These are phyloP conservation scores for Alentia gelatinosa DNA, from an alignment of 2,888 invertebrate species.

Conservation along the genomic window DNA sequence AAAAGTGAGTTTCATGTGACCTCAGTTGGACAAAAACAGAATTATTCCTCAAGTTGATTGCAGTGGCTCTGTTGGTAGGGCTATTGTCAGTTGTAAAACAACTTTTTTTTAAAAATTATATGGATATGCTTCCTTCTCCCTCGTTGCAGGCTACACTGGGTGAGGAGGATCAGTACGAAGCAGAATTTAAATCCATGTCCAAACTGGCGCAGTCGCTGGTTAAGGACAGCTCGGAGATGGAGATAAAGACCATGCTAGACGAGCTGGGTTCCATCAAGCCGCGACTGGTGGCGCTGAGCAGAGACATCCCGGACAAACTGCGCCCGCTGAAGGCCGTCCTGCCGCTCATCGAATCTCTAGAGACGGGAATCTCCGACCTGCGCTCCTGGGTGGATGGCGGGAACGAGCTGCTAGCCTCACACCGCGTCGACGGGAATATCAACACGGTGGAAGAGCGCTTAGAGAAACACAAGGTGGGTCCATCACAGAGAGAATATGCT, in stretches of 20 bases:
- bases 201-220: conserved; percentile 94
- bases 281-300: conserved; percentile 74
- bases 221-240: conserved; percentile 92
- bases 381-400: conserved; percentile 92
- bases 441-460: conserved; percentile 89
- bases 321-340: conserved; percentile 81
- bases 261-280: conserved; percentile 83
- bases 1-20: too few relatives aligned
- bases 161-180: conserved; percentile 93
- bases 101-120: too few relatives aligned
- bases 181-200: conserved; percentile 93
- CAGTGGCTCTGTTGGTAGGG: too few relatives aligned
- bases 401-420: conserved; percentile 86
- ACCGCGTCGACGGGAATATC: conserved; percentile 85
- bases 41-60: too few relatives aligned
- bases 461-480: conserved; percentile 87
- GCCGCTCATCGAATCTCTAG: conserved; percentile 92
- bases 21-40: too few relatives aligned
- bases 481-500: too few relatives aligned
- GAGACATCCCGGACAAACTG: conserved; percentile 90
- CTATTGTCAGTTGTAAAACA: too few relatives aligned
- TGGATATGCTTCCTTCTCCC: conserved; percentile 61
- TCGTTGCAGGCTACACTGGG: conserved; percentile 86
- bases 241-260: conserved; percentile 94
- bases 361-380: conserved; percentile 92